Evolutionary conservation across 2,888 invertebrate genomes (phyloP).

Genomic region (Tineola bisselliella): DNA sequence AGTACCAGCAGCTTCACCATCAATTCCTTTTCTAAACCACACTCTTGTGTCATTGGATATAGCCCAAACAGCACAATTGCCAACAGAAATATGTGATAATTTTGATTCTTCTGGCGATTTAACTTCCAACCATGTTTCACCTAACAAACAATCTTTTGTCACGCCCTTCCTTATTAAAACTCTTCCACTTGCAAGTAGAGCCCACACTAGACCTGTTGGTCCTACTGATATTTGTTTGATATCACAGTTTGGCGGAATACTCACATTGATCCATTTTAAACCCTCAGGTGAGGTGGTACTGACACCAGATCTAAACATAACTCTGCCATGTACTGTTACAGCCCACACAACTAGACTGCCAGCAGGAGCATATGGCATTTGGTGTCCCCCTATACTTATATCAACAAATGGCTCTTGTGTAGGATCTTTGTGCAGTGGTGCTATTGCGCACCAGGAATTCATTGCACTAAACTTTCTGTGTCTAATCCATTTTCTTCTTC

Average conservation of each 20-base stretch:
- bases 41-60: conserved; percentile 84
- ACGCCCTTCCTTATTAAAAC: conserved; percentile 84
- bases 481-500: conserved; percentile 89
- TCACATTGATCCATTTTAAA: conserved; percentile 81
- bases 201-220: conserved; percentile 88
- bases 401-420: conserved; percentile 95
- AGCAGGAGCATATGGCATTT: conserved; percentile 78
- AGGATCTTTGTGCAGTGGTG: conserved; percentile 87
- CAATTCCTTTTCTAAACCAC: conserved; percentile 84
- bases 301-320: conserved; percentile 87
- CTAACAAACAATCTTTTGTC: conserved; percentile 78
- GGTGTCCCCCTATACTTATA: conserved; percentile 86
- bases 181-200: conserved; percentile 83
- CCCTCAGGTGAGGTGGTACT: conserved; percentile 88
- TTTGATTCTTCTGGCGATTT: conserved; percentile 76
- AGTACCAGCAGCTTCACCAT: conserved; percentile 75
- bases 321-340: conserved; percentile 89
- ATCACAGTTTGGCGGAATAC: conserved; percentile 81
- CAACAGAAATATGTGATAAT: conserved; percentile 82
- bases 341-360: conserved; percentile 90
- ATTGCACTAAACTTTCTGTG: conserved; percentile 88
- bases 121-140: conserved; percentile 82
- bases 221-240: conserved; percentile 88
- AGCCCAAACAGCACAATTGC: conserved; percentile 81
- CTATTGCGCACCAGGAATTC: conserved; percentile 93